Conservation (phyloP, 1,140 invertebrate species). For the Cryptotermes secundus region DNA sequence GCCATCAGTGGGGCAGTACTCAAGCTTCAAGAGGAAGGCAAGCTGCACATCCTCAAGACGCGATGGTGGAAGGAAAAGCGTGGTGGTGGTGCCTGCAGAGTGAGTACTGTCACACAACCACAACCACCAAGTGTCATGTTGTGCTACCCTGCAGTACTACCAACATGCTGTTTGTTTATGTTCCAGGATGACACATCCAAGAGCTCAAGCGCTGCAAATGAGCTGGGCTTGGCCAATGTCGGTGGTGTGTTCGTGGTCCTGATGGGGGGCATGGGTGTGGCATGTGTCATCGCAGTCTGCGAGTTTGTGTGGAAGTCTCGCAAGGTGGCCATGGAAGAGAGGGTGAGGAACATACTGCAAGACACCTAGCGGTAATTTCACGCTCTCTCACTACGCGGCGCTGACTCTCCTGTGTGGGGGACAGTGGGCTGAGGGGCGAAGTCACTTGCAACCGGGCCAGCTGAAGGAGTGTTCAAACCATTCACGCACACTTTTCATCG, state of each 20-base stretch:
- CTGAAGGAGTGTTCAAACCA: too few relatives aligned
- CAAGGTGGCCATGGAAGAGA: constrained; percentile 86
- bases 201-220: constrained; percentile 78
- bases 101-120: constrained; percentile 48
- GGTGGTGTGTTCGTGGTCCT: constrained; percentile 95
- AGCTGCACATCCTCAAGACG: constrained; percentile 87
- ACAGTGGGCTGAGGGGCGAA: not conserved
- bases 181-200: constrained; percentile 78
- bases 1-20: constrained; percentile 86
- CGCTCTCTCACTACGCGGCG: not conserved
- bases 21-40: constrained; percentile 90
- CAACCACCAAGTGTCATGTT: not conserved
- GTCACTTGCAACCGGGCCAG: too few relatives aligned
- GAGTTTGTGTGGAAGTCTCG: constrained; percentile 93
- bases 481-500: too few relatives aligned
- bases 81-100: constrained; percentile 77
- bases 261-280: constrained; percentile 85
- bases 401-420: not conserved
- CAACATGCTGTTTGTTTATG: not conserved
- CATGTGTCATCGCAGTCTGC: constrained; percentile 83
- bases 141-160: constrained; percentile 28
- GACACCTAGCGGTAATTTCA: constrained; percentile 47
- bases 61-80: constrained; percentile 95
- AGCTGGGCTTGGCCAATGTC: constrained; percentile 86
- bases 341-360: constrained; percentile 63